phyloP scores from a whole-genome alignment of 2,113 vertebrate species.

The Shinisaurus crocodilurus region DNA sequence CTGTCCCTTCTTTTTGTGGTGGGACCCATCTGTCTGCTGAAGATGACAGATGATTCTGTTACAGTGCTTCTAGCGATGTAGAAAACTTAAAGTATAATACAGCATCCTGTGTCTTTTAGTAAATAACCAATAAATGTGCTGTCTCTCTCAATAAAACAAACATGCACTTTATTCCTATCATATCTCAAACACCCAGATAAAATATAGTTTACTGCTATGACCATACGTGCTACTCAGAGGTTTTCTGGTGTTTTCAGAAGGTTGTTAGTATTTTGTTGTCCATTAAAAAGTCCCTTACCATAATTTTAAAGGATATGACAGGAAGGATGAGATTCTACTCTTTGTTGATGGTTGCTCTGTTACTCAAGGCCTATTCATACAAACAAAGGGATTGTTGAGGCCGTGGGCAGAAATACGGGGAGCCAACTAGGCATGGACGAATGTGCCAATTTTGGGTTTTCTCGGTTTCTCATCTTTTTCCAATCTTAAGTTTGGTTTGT shows the following conservation, averaged over 20 bases:
- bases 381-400: neutral
- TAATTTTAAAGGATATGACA: neutral
- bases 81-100: neutral
- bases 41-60: neutral
- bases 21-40: neutral
- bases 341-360: neutral
- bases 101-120: neutral
- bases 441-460: too few relatives aligned
- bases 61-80: neutral
- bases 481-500: too few relatives aligned
- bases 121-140: neutral
- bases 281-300: neutral
- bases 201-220: neutral
- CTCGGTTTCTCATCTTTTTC: too few relatives aligned
- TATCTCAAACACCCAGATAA: neutral
- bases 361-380: neutral
- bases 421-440: neutral
- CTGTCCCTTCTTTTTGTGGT: neutral
- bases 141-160: constrained; percentile 4
- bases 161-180: neutral
- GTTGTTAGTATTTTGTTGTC: neutral
- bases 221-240: neutral
- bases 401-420: neutral
- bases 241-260: neutral
- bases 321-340: neutral